Evolutionary conservation across 2,113 vertebrate species (phyloP).

Genomic region (Protobothrops mucrosquamatus): DNA sequence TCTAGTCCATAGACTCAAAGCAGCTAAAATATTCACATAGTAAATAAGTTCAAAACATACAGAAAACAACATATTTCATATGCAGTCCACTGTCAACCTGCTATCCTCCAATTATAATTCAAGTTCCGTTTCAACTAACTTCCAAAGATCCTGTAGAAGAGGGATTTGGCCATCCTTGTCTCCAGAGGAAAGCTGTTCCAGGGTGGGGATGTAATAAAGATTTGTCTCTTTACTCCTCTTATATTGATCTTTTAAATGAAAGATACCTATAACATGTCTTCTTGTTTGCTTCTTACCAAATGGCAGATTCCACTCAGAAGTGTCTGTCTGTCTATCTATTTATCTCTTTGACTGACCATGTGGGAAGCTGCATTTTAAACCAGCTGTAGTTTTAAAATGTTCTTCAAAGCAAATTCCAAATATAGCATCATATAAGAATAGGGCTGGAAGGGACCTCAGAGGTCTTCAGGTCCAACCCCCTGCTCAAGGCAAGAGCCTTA

Average conservation of each 20-base stretch:
- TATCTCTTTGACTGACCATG: not conserved
- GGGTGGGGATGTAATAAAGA: not conserved
- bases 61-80: not conserved
- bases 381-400: not conserved
- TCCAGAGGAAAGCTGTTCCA: not conserved
- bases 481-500: not conserved
- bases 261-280: not conserved
- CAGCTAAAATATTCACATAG: not conserved
- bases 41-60: not conserved
- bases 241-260: not conserved
- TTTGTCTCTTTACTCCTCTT: not conserved
- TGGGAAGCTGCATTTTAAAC: not conserved
- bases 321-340: not conserved
- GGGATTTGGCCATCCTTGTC: not conserved
- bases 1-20: not conserved
- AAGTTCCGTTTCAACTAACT: not conserved
- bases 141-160: not conserved
- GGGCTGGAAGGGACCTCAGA: not conserved
- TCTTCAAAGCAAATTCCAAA: not conserved
- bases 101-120: not conserved
- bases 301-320: not conserved
- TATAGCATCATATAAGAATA: not conserved
- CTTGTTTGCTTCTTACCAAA: not conserved
- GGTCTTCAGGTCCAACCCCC: not conserved
- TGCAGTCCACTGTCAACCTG: not conserved